phyloP scores from a whole-genome alignment of 2,888 invertebrate genomes.

The Ypsolopha scabrella region DNA sequence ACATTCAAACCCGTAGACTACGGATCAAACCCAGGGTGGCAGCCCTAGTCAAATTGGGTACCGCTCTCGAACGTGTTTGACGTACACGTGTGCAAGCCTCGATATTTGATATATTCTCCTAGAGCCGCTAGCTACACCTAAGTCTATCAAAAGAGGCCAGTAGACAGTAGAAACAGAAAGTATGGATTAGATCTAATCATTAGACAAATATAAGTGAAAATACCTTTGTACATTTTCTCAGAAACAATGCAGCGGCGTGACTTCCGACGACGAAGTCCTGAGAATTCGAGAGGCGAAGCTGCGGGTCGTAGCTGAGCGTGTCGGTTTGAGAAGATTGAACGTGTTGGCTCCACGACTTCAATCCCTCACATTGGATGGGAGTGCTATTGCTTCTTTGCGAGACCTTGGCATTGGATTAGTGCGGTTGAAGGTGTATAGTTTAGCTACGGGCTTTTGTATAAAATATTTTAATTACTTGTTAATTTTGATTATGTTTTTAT shows the following conservation, averaged over 20 bases:
- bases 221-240: slow-evolving; percentile 14
- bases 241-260: slow-evolving; percentile 58
- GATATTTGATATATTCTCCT: no score
- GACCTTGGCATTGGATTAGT: slow-evolving; percentile 76
- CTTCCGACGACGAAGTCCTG: slow-evolving; percentile 52
- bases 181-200: no score
- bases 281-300: slow-evolving; percentile 70
- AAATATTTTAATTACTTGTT: not conserved
- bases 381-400: slow-evolving; percentile 73
- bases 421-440: slow-evolving; percentile 55
- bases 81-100: no score
- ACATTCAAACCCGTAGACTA: no score
- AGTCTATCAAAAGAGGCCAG: no score
- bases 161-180: no score
- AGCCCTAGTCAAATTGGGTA: no score
- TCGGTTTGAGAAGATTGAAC: slow-evolving; percentile 74
- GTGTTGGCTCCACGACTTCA: slow-evolving; percentile 72
- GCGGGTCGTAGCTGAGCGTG: slow-evolving; percentile 74
- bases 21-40: no score
- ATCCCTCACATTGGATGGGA: slow-evolving; percentile 75
- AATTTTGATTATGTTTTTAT: no score
- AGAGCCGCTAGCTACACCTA: no score
- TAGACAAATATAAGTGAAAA: no score
- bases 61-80: no score
- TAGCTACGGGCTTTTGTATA: not conserved